Evolutionary conservation across 2,113 vertebrate genomes (phyloP).

Genomic region (Labeo rohita): DNA sequence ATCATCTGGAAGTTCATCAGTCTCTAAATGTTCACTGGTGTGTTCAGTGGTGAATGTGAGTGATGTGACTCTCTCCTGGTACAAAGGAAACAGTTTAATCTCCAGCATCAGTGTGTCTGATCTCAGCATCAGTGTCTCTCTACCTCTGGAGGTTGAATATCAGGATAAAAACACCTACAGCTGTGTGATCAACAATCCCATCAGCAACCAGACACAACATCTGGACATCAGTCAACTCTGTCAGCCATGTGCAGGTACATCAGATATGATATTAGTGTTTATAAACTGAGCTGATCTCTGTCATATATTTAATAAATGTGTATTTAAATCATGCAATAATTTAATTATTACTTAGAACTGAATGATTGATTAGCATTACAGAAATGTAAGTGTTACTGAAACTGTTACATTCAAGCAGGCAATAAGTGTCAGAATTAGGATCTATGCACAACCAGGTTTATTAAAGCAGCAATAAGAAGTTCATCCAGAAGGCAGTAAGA

Average conservation of each 20-base stretch:
- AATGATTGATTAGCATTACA: background rate
- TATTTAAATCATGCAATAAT: background rate
- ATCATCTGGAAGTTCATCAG: background rate
- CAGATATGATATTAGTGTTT: background rate
- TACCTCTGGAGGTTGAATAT: no score
- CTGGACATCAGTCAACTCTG: background rate
- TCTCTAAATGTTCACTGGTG: background rate
- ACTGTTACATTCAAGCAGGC: background rate
- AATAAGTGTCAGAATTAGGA: background rate
- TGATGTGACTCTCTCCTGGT: background rate
- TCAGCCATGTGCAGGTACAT: background rate
- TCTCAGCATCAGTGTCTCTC: no score
- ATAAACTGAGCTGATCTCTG: no score
- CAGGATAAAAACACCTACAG: no score
- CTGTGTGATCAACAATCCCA: no score
- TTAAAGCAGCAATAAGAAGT: no score
- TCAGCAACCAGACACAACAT: no score
- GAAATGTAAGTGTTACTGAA: no score
- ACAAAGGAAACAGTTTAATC: no score
- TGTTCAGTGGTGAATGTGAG: background rate
- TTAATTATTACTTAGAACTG: background rate
- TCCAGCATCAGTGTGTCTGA: no score
- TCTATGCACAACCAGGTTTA: no score
- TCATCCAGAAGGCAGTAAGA: no score
- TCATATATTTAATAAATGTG: background rate